These are phyloP conservation scores for Sinocyclocheilus rhinocerous DNA, from an alignment of 2,113 vertebrate species.

Conservation along the genomic window DNA sequence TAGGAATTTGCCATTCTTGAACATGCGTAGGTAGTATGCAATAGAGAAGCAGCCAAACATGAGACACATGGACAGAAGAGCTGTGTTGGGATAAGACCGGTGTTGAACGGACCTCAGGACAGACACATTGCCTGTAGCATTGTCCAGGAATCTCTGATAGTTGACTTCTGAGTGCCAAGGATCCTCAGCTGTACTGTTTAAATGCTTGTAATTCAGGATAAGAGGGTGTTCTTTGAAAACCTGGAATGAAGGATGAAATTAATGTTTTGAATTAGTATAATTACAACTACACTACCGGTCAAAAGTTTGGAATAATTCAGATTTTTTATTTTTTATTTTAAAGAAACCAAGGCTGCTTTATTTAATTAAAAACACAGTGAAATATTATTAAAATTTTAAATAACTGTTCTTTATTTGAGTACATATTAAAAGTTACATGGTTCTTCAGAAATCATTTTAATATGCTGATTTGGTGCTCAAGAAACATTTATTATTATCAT, in stretches of 20 bases:
- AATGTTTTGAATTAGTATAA: background rate
- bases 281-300: too few relatives aligned
- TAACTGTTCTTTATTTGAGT: too few relatives aligned
- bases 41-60: slow-evolving; percentile 93
- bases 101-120: slow-evolving; percentile 37
- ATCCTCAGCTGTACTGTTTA: slow-evolving; percentile 67
- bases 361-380: too few relatives aligned
- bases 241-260: slow-evolving; percentile 61
- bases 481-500: too few relatives aligned
- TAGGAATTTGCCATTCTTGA: slow-evolving; percentile 94
- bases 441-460: too few relatives aligned
- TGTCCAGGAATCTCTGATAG: slow-evolving; percentile 60
- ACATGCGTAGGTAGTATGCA: slow-evolving; percentile 87
- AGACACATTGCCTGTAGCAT: slow-evolving; percentile 56
- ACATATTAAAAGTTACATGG: too few relatives aligned
- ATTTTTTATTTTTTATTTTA: too few relatives aligned
- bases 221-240: slow-evolving; percentile 84
- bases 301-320: too few relatives aligned
- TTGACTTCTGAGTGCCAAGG: slow-evolving; percentile 68
- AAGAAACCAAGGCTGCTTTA: too few relatives aligned
- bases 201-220: slow-evolving; percentile 69
- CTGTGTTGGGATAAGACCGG: slow-evolving; percentile 84
- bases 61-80: slow-evolving; percentile 91
- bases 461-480: too few relatives aligned
- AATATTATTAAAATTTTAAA: too few relatives aligned